phyloP scores from a whole-genome alignment of 2,888 invertebrate genomes.

The Meganola albula region DNA sequence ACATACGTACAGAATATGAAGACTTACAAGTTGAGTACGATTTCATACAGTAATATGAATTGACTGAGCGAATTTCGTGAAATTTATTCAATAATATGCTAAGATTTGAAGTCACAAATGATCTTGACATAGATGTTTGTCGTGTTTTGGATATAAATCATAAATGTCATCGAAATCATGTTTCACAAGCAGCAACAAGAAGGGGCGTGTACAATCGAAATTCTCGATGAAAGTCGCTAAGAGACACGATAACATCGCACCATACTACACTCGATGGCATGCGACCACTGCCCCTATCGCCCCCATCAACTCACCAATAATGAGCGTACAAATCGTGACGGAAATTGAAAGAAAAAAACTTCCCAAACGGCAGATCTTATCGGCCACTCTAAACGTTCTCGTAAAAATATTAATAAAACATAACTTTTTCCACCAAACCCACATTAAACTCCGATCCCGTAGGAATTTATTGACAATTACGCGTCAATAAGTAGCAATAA shows the following conservation, averaged over 20 bases:
- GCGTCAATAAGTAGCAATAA: constrained; percentile 76
- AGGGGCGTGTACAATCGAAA: constrained; percentile 53
- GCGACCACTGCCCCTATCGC: constrained; percentile 75
- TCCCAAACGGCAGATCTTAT: constrained; percentile 74
- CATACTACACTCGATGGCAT: constrained; percentile 42
- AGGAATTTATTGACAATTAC: constrained; percentile 78
- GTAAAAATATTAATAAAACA: constrained; percentile 79
- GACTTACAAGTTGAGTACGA: constrained; percentile 27
- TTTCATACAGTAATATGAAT: constrained; percentile 23
- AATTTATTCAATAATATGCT: constrained; percentile 36
- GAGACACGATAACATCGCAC: constrained; percentile 67
- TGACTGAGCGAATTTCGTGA: constrained; percentile 21
- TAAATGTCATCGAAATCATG: constrained; percentile 64
- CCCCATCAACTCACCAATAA: constrained; percentile 72
- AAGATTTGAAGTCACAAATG: constrained; percentile 38
- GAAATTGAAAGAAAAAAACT: constrained; percentile 77
- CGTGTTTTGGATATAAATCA: constrained; percentile 62
- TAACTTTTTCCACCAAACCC: constrained; percentile 77
- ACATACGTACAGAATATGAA: constrained; percentile 34
- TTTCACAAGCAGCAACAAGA: constrained; percentile 53
- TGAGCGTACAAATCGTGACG: constrained; percentile 77
- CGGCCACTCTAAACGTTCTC: constrained; percentile 72
- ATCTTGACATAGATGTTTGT: too few species aligned
- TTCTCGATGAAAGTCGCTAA: constrained; percentile 73
- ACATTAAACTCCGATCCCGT: constrained; percentile 76